Base-by-base conservation (phyloP, 1,140 invertebrate species). In the Drosophila triauraria region DNA sequence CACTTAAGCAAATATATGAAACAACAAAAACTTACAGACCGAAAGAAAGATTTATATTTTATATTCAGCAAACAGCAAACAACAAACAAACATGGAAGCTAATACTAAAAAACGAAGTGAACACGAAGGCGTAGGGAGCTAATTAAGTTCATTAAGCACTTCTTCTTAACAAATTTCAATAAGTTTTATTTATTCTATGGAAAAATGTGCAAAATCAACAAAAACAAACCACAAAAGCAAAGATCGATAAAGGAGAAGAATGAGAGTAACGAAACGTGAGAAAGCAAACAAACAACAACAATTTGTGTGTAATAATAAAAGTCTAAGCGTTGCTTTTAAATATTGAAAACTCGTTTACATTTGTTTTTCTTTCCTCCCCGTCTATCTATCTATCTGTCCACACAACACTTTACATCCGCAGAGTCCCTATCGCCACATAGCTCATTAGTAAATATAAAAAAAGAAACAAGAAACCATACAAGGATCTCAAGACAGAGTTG, bases 271-370 rank as follows among this genome's bases (percentile, higher is more conserved):
- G 51, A 59, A 53, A 68, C 72, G 59, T 46, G 69, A 85, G 50
- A 82, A 69, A 71, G 63, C 70, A 72, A 82, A 74, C 53, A 72
- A 82, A 74, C 53, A 43, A 86, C 78, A 78, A 46, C 51, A 59
- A 81, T 68, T 78, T 84, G 54, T 72, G 74, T 78, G 79, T 77
- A 80, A 88, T 75, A 87, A 87, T 83, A 87, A 88, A 87, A 88
- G 38, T 80, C 63, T 82, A 82, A 87, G 83, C 83, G 79, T 87
- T 86, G 84, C 84, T 88, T 87, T 83, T 70, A 88, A 78, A 82
- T 83, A 83, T 80, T 54, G 54, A 80, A 87, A 88, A 65, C 35
- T 75, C 35, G 70, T 75, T 60, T 64, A 51, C 62, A 58, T 76
- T 82, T 62, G 32, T 51, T 60, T 61, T 67, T 46, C 50, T 74